These are phyloP conservation scores for Ferrisia virgata DNA, from an alignment of 2,888 invertebrate genomes.

Conservation along the genomic window DNA sequence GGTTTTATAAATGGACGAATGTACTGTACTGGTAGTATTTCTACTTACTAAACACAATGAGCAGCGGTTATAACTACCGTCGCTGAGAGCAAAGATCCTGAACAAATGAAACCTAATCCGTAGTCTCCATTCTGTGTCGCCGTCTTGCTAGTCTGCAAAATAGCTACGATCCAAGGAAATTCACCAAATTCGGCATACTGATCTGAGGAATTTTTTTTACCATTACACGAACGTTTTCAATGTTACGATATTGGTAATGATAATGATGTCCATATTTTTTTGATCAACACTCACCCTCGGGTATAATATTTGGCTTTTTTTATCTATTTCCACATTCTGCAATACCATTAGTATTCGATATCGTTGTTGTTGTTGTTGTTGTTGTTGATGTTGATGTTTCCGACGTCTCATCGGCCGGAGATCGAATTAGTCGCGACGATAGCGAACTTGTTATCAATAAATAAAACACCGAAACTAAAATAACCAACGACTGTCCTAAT, in stretches of 20 bases:
- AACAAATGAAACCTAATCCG: conserved; percentile 60
- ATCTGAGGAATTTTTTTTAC: too few relatives aligned
- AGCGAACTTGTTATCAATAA: neutral
- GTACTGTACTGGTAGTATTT: too few relatives aligned
- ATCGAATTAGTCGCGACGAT: neutral
- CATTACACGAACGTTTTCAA: neutral
- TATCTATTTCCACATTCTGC: neutral
- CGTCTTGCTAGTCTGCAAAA: conserved; percentile 49
- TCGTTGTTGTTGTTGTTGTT: too few relatives aligned
- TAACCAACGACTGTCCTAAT: neutral
- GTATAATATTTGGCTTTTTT: neutral
- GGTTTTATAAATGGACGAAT: too few relatives aligned
- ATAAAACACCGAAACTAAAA: neutral
- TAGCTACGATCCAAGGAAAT: conserved; percentile 29
- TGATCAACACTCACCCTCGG: neutral
- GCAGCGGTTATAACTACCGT: conserved; percentile 75
- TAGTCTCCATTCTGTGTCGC: conserved; percentile 54
- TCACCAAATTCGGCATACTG: neutral
- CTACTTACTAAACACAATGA: conserved; percentile 66
- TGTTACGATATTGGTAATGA: too few relatives aligned
- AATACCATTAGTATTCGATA: neutral
- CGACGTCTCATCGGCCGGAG: neutral
- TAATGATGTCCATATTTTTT: too few relatives aligned
- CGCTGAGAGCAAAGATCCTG: conserved; percentile 74
- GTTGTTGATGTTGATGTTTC: neutral